Evolutionary conservation across 2,797 vertebrate genomes (phyloP).

Genomic region (Lemur catta): DNA sequence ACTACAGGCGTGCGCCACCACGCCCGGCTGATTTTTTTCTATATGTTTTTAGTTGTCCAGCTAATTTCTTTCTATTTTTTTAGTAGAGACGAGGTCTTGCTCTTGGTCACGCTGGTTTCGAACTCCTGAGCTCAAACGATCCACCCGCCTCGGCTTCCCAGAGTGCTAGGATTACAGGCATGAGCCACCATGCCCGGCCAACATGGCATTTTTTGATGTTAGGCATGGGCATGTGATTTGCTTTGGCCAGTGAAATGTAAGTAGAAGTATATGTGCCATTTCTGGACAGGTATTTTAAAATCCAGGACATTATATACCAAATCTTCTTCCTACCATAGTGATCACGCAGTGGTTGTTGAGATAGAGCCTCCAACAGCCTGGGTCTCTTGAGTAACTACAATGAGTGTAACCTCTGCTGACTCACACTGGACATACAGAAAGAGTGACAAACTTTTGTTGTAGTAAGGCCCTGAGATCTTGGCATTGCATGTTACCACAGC

Average conservation of each 20-base stretch:
- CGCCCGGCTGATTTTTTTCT: no score
- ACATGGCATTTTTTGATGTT: background rate
- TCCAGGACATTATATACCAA: background rate
- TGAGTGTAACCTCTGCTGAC: background rate
- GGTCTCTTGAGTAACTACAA: background rate
- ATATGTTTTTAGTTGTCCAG: no score
- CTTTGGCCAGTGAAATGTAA: background rate
- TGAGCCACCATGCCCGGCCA: no score
- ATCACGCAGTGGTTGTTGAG: background rate
- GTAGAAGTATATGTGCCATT: background rate
- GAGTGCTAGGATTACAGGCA: no score
- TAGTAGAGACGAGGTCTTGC: no score
- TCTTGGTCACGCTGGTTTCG: no score
- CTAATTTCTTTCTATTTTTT: no score
- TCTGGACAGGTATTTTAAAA: background rate
- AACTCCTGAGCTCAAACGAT: no score
- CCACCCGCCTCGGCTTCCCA: no score
- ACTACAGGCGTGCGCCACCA: no score
- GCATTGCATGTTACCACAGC: background rate
- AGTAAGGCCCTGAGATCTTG: background rate
- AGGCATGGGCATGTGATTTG: background rate
- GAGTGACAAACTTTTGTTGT: background rate
- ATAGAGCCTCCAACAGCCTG: background rate
- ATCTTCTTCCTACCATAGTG: background rate
- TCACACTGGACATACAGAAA: background rate